phyloP scores from a whole-genome alignment of 2,797 vertebrate genomes.

The Poecile montanus region DNA sequence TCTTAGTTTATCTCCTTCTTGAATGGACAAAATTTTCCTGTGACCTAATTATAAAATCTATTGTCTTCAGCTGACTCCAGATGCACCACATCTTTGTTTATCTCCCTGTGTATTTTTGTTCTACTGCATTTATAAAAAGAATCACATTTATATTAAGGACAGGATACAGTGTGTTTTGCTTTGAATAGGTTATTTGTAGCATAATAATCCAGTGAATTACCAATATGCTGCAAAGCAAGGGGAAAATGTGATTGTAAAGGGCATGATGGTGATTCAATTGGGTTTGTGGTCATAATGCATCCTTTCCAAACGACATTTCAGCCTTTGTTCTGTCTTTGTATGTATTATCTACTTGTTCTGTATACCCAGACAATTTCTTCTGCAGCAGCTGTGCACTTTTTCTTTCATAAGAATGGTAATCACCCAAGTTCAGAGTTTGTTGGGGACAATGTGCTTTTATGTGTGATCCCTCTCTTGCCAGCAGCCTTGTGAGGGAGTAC shows the following conservation, averaged over 20 bases:
- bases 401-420: not conserved
- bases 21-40: not conserved
- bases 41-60: not conserved
- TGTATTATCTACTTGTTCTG: conserved; percentile 16
- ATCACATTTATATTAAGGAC: conserved; percentile 30
- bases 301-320: conserved; percentile 30
- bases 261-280: conserved; percentile 54
- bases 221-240: conserved; percentile 23
- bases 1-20: not conserved
- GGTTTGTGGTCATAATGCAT: conserved; percentile 44
- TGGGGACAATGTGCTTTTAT: not conserved
- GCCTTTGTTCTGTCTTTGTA: conserved; percentile 49
- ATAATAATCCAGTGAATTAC: conserved; percentile 59
- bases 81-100: not conserved
- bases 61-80: not conserved
- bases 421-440: not conserved
- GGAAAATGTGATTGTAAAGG: conserved; percentile 54
- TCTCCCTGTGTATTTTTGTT: conserved; percentile 3
- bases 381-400: not conserved
- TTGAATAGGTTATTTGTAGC: conserved; percentile 58
- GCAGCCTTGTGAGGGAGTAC: not conserved
- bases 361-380: not conserved
- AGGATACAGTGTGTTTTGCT: conserved; percentile 10
- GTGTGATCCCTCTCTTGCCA: not conserved
- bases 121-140: conserved; percentile 25